Conservation (phyloP, 1,140 invertebrate genomes). For the Hestina assimilis region DNA sequence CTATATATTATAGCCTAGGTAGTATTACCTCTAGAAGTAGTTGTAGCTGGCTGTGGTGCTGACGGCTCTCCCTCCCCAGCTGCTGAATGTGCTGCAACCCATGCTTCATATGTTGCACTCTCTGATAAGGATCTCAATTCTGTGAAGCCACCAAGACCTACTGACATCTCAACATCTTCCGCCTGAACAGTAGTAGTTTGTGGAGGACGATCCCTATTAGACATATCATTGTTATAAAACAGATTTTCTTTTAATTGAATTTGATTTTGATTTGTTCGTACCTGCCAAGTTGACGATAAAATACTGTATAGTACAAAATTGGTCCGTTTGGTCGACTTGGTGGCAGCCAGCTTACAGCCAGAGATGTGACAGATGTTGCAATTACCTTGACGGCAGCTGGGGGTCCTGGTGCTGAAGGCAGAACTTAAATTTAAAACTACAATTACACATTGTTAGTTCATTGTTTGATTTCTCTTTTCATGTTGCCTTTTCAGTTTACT, state of each 20-base stretch:
- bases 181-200: conserved; percentile 64
- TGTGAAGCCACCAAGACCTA: conserved; percentile 61
- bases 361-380: conserved; percentile 86
- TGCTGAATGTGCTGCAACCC: conserved; percentile 90
- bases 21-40: conserved; percentile 59
- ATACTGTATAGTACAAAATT: conserved; percentile 91
- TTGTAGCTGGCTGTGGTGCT: conserved; percentile 61
- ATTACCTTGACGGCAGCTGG: conserved; percentile 91
- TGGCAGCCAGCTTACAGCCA: conserved; percentile 91
- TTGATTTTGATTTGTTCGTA: conserved; percentile 18
- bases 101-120: conserved; percentile 88
- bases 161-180: conserved; percentile 51
- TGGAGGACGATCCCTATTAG: conserved; percentile 58
- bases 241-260: conserved; percentile 2
- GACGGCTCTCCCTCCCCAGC: conserved; percentile 85
- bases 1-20: not conserved
- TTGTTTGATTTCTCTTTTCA: not conserved
- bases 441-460: not conserved
- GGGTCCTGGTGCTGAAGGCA: conserved; percentile 84
- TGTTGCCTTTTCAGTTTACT: not conserved
- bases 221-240: not conserved
- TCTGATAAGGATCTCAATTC: conserved; percentile 64
- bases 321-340: conserved; percentile 89
- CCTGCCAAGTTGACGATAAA: conserved; percentile 83
- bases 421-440: not conserved